These are phyloP conservation scores for Psittacus erithacus DNA, from an alignment of 2,113 vertebrate species.

Conservation along the genomic window DNA sequence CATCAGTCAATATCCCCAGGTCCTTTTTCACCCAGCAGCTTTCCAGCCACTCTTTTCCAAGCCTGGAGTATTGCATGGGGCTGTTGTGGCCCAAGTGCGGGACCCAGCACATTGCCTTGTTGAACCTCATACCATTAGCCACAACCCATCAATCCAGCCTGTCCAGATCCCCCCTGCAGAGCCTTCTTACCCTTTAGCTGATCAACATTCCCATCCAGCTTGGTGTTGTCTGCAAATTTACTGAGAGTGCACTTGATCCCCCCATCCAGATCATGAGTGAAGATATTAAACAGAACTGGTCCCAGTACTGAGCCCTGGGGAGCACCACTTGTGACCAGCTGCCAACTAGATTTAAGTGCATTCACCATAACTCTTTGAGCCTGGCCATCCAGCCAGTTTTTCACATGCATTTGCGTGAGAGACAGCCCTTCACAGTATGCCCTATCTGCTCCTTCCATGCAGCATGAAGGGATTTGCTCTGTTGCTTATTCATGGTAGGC, in stretches of 20 bases:
- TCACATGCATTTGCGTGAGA: neutral
- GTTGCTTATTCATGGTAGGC: neutral
- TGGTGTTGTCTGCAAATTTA: neutral
- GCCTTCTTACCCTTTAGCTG: neutral
- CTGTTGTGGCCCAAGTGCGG: neutral
- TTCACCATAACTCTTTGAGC: neutral
- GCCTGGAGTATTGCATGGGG: neutral
- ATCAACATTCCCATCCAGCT: neutral
- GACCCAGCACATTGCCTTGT: fast-evolving
- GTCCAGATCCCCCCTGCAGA: neutral
- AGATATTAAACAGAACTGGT: neutral
- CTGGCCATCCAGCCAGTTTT: neutral
- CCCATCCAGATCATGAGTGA: neutral
- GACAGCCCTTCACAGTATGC: neutral
- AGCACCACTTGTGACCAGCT: neutral
- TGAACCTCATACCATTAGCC: neutral
- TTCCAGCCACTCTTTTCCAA: neutral
- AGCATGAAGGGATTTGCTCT: neutral
- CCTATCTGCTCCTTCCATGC: neutral
- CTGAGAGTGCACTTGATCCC: fast-evolving
- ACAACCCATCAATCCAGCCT: fast-evolving
- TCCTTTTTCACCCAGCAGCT: fast-evolving
- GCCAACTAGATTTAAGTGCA: neutral
- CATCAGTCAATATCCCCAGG: neutral
- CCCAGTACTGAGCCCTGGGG: neutral